Evolutionary conservation across 2,797 vertebrate species (phyloP), one percentile per base, ranked within the genome.

Genomic region (Darevskia nairensis): DNA sequence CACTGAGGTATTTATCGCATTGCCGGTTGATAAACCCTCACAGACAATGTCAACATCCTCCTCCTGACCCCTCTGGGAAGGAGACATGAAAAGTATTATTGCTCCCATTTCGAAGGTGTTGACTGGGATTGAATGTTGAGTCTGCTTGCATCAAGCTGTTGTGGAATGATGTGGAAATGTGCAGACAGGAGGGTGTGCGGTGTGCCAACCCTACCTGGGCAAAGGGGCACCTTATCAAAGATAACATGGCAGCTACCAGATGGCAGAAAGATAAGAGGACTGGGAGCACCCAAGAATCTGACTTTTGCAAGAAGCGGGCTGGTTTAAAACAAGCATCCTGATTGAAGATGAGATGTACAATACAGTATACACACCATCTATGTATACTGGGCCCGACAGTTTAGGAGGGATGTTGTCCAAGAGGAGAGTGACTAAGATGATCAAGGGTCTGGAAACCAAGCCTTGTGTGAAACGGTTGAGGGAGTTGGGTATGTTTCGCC

Each of bases 21-120:
- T 35, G 23, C 50, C 27, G 80, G 84, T 80, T 91, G 75, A 80
- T 82, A 89, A 69, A 76, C 19, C n/a, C 8, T 35, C 25, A 25
- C 29, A 91, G 84, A 80, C 23, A 61, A 41, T 77, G 71, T 76
- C 84, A 80, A 21, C 71, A 80, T 61, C 83, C 74, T 69, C 80
- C 44, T 61, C 50, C 35, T 68, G 85, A 69, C 75, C 87, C 44
- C 80, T 77, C 72, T 88, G 89, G 82, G 82, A 85, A 90, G 55
- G 10, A 68, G 77, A 44, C 23, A 55, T 59, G 59, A 68, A 55
- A 82, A 88, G 10, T 44, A 72, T 79, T 74, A 80, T 85, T 85
- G 75, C 55, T 89, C 44, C 83, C 71, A 46, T 85, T 85, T 85
- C 74, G 13, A n/a, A 79, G 66, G 59, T 85, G 79, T 82, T 88